Conservation (phyloP, 2,113 vertebrate species). For the Thymallus thymallus region DNA sequence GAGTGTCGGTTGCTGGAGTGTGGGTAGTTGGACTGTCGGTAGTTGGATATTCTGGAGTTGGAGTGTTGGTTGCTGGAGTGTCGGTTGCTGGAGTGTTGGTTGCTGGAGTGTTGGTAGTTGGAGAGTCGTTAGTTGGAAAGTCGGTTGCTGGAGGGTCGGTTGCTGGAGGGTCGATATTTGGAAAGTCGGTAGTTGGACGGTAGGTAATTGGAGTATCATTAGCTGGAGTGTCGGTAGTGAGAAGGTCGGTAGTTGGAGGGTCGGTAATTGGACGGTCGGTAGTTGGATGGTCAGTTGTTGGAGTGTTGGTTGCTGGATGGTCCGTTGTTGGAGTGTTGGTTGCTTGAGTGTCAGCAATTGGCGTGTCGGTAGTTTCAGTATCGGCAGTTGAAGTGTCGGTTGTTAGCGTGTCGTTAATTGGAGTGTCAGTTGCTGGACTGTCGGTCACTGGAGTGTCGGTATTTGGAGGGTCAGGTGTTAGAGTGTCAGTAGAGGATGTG, state of each 20-base stretch:
- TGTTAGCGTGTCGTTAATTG: background rate
- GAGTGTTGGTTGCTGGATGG: too few relatives aligned
- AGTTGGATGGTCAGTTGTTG: background rate
- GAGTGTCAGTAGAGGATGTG: too few relatives aligned
- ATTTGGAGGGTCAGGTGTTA: background rate
- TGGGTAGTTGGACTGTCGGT: background rate
- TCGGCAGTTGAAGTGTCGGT: too few relatives aligned
- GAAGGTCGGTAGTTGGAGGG: too few relatives aligned
- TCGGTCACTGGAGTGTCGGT: background rate
- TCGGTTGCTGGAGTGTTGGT: background rate
- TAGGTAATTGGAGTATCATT: too few relatives aligned
- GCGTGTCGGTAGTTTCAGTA: too few relatives aligned
- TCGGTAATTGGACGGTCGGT: too few relatives aligned
- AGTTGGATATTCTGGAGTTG: background rate
- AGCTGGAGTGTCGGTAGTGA: too few relatives aligned
- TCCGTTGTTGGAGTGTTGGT: too few relatives aligned
- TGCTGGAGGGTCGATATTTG: background rate
- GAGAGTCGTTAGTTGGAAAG: background rate
- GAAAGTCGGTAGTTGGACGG: background rate
- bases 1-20: background rate
- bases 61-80: background rate
- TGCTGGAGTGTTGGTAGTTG: background rate
- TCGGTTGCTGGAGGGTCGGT: background rate
- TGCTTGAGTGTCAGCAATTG: background rate
- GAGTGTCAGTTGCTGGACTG: too few relatives aligned